Evolutionary conservation across 1,140 invertebrate genomes (phyloP).

Genomic region (Eriocheir sinensis): DNA sequence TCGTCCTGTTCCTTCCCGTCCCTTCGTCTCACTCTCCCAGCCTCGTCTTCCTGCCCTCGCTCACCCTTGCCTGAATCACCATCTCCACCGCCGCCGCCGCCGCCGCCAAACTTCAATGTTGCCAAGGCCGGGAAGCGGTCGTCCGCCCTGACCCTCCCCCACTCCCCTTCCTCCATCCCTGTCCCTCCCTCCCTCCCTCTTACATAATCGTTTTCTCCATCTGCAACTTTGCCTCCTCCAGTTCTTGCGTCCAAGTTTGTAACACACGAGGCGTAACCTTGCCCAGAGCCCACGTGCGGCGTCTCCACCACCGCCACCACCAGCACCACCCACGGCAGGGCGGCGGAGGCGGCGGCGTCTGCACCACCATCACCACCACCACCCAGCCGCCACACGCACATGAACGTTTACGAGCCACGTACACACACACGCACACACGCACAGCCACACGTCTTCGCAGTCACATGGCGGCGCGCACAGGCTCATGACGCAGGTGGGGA

Average conservation of each 20-base stretch:
- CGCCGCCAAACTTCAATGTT: constrained; percentile 13
- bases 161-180: not conserved
- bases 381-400: not conserved
- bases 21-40: not conserved
- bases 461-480: constrained; percentile 31
- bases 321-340: not conserved
- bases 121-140: not conserved
- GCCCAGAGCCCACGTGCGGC: not conserved
- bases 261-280: constrained; percentile 13
- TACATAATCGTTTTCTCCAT: constrained; percentile 7
- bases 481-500: constrained; percentile 29
- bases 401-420: constrained; percentile 41
- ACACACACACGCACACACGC: not conserved
- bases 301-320: not conserved
- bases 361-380: constrained; percentile 2
- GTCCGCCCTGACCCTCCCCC: not conserved
- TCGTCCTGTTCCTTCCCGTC: not conserved
- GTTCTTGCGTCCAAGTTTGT: constrained; percentile 1
- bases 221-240: constrained; percentile 13
- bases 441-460: not conserved
- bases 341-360: constrained; percentile 4
- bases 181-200: not conserved
- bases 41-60: too few relatives aligned
- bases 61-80: too few relatives aligned
- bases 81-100: not conserved